These are phyloP conservation scores for Macaria notata DNA, from an alignment of 2,888 invertebrate species.

Conservation along the genomic window DNA sequence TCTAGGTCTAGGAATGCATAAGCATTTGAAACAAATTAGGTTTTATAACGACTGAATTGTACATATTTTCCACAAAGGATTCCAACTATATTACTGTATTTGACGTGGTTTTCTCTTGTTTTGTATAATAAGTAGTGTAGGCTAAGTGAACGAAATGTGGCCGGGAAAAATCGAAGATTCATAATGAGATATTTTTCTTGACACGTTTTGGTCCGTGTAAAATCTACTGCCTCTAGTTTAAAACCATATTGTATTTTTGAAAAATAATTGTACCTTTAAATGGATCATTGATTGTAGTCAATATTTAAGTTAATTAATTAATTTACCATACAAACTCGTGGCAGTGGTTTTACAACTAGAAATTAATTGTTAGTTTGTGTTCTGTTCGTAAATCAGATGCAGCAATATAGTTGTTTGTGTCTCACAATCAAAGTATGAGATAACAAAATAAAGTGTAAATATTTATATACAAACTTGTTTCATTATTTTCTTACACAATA, in stretches of 20 bases:
- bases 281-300: too few species aligned
- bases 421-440: constrained; percentile 28
- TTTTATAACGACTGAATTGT: constrained; percentile 33
- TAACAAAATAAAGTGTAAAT: constrained; percentile 69
- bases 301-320: too few species aligned
- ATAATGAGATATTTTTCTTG: background rate
- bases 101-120: constrained; percentile 4
- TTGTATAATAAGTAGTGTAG: constrained; percentile 9
- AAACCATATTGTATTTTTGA: too few species aligned
- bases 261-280: too few species aligned
- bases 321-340: background rate
- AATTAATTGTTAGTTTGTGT: constrained; percentile 6
- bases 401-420: constrained; percentile 33
- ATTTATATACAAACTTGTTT: constrained; percentile 62
- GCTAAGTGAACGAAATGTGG: constrained; percentile 8
- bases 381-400: constrained; percentile 32
- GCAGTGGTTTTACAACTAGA: background rate
- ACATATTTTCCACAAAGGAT: constrained; percentile 22
- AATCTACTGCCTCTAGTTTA: too few species aligned
- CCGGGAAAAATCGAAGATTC: constrained; percentile 7
- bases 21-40: constrained; percentile 21
- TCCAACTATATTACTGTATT: constrained; percentile 31
- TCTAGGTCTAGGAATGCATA: constrained; percentile 5
- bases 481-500: constrained; percentile 9
- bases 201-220: too few species aligned